Evolutionary conservation across 2,797 vertebrate genomes (phyloP).

Genomic region (Sebastolobus altivelis): DNA sequence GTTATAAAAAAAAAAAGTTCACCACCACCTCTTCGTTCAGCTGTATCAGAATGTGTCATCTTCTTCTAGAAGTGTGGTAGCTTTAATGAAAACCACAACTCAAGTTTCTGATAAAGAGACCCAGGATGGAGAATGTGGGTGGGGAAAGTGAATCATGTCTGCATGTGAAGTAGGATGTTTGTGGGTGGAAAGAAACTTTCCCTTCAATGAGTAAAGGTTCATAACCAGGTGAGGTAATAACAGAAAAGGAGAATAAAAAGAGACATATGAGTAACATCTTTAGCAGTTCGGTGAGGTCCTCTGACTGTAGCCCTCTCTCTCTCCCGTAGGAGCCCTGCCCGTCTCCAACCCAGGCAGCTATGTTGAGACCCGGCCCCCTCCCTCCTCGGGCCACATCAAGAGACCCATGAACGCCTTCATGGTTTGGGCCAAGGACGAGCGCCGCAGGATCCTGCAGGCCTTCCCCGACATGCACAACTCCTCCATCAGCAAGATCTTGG

Average conservation of each 20-base stretch:
- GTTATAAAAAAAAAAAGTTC: neutral
- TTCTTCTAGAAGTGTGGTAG: neutral
- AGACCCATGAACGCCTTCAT: conserved; percentile 99
- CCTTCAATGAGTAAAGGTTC: conserved; percentile 23
- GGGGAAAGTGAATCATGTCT: conserved; percentile 1
- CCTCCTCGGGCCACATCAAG: conserved; percentile 96
- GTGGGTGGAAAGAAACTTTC: neutral
- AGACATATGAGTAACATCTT: conserved; percentile 1
- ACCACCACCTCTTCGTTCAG: neutral
- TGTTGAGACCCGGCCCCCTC: conserved; percentile 85
- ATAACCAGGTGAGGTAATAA: neutral
- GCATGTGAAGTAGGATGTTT: conserved; percentile 5
- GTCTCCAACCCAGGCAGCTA: conserved; percentile 86
- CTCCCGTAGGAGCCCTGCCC: conserved; percentile 73
- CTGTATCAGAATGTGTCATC: neutral
- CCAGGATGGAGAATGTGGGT: neutral
- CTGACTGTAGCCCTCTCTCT: conserved; percentile 36
- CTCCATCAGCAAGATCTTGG: conserved; percentile 99
- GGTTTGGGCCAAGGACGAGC: conserved; percentile 98
- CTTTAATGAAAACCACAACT: neutral
- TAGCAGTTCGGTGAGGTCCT: neutral
- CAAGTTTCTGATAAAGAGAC: neutral
- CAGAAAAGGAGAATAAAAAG: neutral
- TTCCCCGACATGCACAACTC: conserved; percentile 99
- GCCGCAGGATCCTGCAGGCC: conserved; percentile 95